Evolutionary conservation across 1,140 invertebrate genomes (phyloP).

Genomic region (Phymastichus coffea): DNA sequence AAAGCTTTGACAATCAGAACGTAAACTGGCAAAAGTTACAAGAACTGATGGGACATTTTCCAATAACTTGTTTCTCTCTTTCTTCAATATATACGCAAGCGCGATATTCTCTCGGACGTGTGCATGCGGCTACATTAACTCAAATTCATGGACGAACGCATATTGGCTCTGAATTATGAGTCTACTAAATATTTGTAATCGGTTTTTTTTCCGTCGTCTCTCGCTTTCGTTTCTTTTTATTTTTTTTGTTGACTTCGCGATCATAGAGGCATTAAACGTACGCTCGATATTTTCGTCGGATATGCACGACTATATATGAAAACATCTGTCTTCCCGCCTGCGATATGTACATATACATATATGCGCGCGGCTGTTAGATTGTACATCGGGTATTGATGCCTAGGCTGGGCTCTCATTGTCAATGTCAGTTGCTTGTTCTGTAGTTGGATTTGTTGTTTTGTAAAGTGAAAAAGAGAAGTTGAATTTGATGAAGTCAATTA

Average conservation of each 20-base stretch:
- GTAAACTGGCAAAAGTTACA: constrained; percentile 4
- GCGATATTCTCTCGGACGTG: background rate
- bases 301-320: background rate
- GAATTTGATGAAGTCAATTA: no score
- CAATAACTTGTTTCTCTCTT: constrained; percentile 7
- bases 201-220: background rate
- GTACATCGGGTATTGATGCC: no score
- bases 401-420: no score
- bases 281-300: background rate
- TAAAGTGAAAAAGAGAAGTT: no score
- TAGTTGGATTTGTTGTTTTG: constrained; percentile 7
- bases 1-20: background rate
- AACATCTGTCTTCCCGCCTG: background rate
- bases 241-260: no score
- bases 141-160: constrained; percentile 6
- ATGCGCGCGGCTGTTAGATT: no score
- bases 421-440: constrained; percentile 1
- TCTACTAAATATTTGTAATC: constrained; percentile 5
- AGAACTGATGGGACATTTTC: constrained; percentile 13
- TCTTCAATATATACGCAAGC: background rate
- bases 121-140: constrained; percentile 11
- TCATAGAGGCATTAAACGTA: background rate
- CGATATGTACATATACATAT: background rate
- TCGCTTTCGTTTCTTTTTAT: no score
- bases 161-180: constrained; percentile 25